phyloP scores from a whole-genome alignment of 2,888 invertebrate species.

The Amiota mariae region DNA sequence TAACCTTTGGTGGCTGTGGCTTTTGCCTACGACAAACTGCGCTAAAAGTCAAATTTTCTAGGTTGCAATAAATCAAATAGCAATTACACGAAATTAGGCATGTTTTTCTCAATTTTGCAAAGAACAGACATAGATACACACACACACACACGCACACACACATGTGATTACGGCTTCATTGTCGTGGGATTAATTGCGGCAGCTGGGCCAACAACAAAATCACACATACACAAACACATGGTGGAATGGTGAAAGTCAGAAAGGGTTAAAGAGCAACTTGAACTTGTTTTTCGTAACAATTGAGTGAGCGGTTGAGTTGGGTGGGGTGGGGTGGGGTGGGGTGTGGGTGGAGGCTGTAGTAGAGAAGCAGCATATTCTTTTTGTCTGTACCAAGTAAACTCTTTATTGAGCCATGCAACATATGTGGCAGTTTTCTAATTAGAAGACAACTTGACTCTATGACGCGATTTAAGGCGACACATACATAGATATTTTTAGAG shows the following conservation, averaged over 20 bases:
- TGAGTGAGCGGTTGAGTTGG: neutral
- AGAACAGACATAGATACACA: slow-evolving; percentile 32
- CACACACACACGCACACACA: neutral
- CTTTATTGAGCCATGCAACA: slow-evolving; percentile 44
- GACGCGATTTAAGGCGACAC: neutral
- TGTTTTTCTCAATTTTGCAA: slow-evolving; percentile 68
- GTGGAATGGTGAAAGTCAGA: slow-evolving; percentile 39
- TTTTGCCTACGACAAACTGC: slow-evolving; percentile 57
- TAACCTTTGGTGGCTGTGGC: too few species aligned
- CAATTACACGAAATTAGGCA: slow-evolving; percentile 72
- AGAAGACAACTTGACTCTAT: slow-evolving; percentile 26
- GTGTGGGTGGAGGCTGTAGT: neutral
- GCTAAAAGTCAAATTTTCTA: slow-evolving; percentile 68
- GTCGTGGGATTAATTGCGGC: slow-evolving; percentile 63
- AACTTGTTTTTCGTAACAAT: slow-evolving; percentile 52
- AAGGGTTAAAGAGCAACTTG: slow-evolving; percentile 64
- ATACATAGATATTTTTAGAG: too few species aligned
- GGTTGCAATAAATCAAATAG: slow-evolving; percentile 72
- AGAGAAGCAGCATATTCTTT: neutral
- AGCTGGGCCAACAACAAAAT: slow-evolving; percentile 53
- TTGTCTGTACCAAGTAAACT: too few species aligned
- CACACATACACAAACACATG: neutral
- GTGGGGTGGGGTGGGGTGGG: neutral
- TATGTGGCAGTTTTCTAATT: slow-evolving; percentile 65
- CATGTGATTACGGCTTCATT: slow-evolving; percentile 2